Evolutionary conservation across 2,113 vertebrate species (phyloP), one percentile per base, ranked within the genome.

Genomic region (Andinoacara biseriatus): DNA sequence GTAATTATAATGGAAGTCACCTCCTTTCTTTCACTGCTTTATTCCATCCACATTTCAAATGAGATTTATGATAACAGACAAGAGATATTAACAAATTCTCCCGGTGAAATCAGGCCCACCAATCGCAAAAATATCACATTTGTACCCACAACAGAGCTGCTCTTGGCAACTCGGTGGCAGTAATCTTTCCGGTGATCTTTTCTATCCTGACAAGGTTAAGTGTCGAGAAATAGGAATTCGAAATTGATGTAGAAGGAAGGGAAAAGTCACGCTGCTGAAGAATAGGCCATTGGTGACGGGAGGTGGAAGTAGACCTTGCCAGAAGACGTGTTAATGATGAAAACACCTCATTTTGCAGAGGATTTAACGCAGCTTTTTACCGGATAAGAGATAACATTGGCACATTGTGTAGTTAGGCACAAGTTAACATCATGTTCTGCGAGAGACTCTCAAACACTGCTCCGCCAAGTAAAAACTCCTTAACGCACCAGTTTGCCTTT

Each of bases 101-200:
- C 5, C 20, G 58, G 46, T 81, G 65, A 84, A 43, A 86, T 84
- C 63, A 65, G 43, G 74, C 35, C 38, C 61, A 81, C 76, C 78
- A 76, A 38, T 81, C 74, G 67, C 40, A 20, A 49, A 80, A 80
- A 78, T 83, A 76, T 60, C 75, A 60, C 62, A 78, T 84, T 80
- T 80, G 40, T 31, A 38, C 38, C 17, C 56, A 62, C 60, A 61
- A 46, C 22, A 57, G 63, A 86, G 78, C 59, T 78, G 49, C 76
- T 49, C 56, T 72, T 33, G 58, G 82, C 40, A 69, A 40, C 61
- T 69, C 40, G 7, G 74, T 40, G 31, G 59, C 1, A 10, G 69
- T 82, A 82, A 86, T 85, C 79, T 85, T 6, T 78, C 54, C 67
- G 75, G 74, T 80, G 76, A 84, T 77, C 49, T 57, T 79, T 80